Evolutionary conservation across 2,797 vertebrate species (phyloP), one percentile per base, ranked within the genome.

Genomic region (Rhyacichthys aspro): DNA sequence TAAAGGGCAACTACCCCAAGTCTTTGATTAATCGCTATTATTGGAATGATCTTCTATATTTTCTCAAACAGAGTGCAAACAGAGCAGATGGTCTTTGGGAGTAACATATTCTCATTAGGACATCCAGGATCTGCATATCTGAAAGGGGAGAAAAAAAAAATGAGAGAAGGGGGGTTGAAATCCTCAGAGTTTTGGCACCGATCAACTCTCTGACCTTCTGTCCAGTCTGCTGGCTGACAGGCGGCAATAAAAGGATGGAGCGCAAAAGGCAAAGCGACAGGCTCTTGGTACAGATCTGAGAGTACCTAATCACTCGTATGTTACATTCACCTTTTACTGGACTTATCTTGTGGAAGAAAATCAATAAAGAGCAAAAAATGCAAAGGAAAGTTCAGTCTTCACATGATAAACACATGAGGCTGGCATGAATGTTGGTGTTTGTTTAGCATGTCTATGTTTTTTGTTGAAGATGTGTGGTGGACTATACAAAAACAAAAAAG

Each of bases 81-180:
- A 49, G 81, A 93, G 86, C 92, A 93, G 91, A 93, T 93, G 91
- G 91, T 90, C 86, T 88, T 86, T 85, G 84, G 82, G 86, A 90
- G 86, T 88, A 87, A 86, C 89, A 91, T 81, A 81, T 83, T 85
- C 91, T 92, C 90, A 89, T 91, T 90, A 91, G 85, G 88, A 79
- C 85, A 88, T 88, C 86, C 63, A 71, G 76, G 83, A 89, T 89
- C 82, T 86, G 86, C 86, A 86, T 89, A 86, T 89, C 82, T 88
- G 87, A 88, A 83, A 85, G 69, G 66, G 74, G 33, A 19, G 49
- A 18, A 12, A 12, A 7, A 14, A 28, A 74, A 78, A 82, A 78
- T 1, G 63, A 74, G 67, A 68, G 72, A 75, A 85, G 82, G 33
- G 17, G 48, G 54, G 53, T 46, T 56, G 54, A 85, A 90, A 90